Conservation (phyloP, 2,797 vertebrate genomes). For the Loriculus beryllinus region DNA sequence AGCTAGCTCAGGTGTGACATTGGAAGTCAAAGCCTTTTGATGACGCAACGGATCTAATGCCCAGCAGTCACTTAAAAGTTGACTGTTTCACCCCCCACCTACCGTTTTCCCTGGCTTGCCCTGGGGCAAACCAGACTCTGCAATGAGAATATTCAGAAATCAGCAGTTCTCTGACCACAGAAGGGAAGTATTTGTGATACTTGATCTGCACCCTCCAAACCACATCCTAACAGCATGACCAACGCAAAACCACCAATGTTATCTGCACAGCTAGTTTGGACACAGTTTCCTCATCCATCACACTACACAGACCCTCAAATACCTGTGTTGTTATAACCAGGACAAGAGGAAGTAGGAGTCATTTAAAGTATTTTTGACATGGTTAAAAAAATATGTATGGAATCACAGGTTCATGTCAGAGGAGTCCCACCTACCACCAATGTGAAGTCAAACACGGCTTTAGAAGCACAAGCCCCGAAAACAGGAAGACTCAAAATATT, state of each 20-base stretch:
- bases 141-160: rapidly evolving
- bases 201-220: not conserved
- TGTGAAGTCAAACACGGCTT: not conserved
- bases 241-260: not conserved
- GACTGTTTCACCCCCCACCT: rapidly evolving
- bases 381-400: not conserved
- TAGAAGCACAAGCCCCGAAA: not conserved
- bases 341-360: not conserved
- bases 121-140: not conserved
- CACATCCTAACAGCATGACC: rapidly evolving
- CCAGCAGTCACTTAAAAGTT: not conserved
- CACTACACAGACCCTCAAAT: rapidly evolving
- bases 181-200: not conserved
- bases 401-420: not conserved
- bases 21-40: not conserved
- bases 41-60: no score
- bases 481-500: not conserved
- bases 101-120: not conserved
- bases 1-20: not conserved
- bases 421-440: not conserved
- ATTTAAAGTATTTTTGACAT: not conserved
- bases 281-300: not conserved
- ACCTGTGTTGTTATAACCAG: not conserved
- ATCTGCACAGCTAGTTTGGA: not conserved
- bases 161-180: not conserved